Conservation (phyloP, 2,888 invertebrate genomes). For the Catocala fraxini region DNA sequence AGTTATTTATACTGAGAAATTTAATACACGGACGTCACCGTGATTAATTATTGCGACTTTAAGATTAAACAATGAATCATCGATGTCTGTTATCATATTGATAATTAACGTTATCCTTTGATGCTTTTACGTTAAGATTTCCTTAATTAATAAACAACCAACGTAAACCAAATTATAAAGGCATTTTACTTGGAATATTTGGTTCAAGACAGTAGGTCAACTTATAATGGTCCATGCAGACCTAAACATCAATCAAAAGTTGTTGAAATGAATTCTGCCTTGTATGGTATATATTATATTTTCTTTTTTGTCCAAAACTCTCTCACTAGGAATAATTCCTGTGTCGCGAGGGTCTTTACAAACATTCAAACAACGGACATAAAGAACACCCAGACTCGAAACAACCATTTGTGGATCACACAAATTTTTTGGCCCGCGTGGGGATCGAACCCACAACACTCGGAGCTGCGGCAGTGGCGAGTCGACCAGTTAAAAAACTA, state of each 20-base stretch:
- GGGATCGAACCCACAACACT: too few species aligned
- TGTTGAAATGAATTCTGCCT: constrained; percentile 39
- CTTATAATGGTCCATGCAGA: constrained; percentile 22
- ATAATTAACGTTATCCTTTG: constrained; percentile 29
- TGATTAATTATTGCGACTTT: constrained; percentile 11
- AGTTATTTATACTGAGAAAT: too few species aligned
- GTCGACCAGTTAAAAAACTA: too few species aligned
- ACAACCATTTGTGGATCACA: too few species aligned
- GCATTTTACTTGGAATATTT: not conserved
- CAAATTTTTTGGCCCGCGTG: too few species aligned
- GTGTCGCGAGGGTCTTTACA: too few species aligned
- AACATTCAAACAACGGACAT: not conserved
- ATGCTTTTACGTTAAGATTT: constrained; percentile 19
- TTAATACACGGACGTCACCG: too few species aligned
- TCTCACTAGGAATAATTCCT: too few species aligned
- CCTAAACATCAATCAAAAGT: constrained; percentile 41
- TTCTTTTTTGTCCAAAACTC: too few species aligned
- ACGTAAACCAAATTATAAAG: constrained; percentile 15
- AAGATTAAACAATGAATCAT: constrained; percentile 25
- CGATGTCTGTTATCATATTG: constrained; percentile 24
- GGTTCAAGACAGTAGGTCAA: constrained; percentile 8
- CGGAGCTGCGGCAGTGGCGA: too few species aligned
- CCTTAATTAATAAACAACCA: constrained; percentile 23
- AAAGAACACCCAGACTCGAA: too few species aligned
- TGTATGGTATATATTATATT: too few species aligned